These are phyloP conservation scores for Colostygia pectinataria DNA, from an alignment of 2,888 invertebrate genomes.

Conservation along the genomic window DNA sequence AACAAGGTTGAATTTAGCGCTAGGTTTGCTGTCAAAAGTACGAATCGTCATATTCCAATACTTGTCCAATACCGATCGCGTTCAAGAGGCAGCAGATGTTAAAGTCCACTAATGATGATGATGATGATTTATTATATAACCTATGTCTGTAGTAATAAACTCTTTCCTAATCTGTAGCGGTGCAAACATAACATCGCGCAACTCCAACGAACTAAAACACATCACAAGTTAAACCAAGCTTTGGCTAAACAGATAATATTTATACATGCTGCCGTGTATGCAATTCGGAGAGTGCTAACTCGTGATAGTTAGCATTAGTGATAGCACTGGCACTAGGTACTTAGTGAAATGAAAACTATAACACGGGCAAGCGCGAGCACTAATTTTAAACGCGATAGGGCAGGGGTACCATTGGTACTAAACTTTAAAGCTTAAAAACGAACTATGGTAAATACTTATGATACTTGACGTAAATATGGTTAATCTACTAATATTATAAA, in stretches of 20 bases:
- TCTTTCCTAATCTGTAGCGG: not conserved
- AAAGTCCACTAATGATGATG: no score
- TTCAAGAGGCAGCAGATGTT: no score
- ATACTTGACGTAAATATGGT: no score
- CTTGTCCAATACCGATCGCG: no score
- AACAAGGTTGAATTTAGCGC: no score
- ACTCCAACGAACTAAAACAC: slow-evolving; percentile 14
- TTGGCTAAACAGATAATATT: slow-evolving; percentile 22
- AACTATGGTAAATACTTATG: no score
- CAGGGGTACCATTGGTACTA: not conserved
- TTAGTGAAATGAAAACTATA: slow-evolving; percentile 68
- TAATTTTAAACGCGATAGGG: slow-evolving; percentile 44
- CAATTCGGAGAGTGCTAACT: slow-evolving; percentile 25
- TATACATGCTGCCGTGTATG: slow-evolving; percentile 13
- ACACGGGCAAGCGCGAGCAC: slow-evolving; percentile 43
- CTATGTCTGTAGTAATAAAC: not conserved
- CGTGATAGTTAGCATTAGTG: slow-evolving; percentile 13
- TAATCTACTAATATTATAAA: no score
- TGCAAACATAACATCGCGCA: slow-evolving; percentile 1
- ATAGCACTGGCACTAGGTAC: slow-evolving; percentile 36
- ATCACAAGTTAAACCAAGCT: slow-evolving; percentile 22
- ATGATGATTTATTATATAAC: no score
- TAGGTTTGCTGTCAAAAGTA: no score
- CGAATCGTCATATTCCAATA: no score
- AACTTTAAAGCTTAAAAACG: no score